These are phyloP conservation scores for Phymastichus coffea DNA, from an alignment of 1,140 invertebrate species.

Conservation along the genomic window DNA sequence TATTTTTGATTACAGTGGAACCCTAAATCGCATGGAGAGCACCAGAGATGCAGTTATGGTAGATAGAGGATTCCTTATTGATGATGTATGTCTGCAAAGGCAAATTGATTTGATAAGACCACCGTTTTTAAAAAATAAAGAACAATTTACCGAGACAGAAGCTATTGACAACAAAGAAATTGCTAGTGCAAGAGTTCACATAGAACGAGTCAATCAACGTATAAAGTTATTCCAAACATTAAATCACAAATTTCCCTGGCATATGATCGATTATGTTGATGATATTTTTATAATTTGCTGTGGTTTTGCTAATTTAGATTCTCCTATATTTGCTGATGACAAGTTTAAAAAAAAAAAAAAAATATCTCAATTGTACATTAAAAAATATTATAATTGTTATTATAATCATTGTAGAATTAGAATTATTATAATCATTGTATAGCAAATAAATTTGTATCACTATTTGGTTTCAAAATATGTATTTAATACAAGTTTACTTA, in stretches of 20 bases:
- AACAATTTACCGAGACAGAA: constrained; percentile 10
- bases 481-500: background rate
- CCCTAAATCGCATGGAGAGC: constrained; percentile 24
- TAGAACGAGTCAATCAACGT: constrained; percentile 21
- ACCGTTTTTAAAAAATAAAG: constrained; percentile 12
- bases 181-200: constrained; percentile 15
- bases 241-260: background rate
- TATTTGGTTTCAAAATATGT: background rate
- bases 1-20: constrained; percentile 33
- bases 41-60: constrained; percentile 22
- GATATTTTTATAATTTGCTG: constrained; percentile 21
- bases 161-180: constrained; percentile 1
- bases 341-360: constrained; percentile 26
- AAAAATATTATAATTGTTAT: too few species aligned
- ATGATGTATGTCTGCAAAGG: constrained; percentile 1
- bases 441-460: background rate
- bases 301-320: constrained; percentile 18
- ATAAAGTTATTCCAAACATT: constrained; percentile 18
- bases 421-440: too few species aligned
- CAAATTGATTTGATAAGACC: constrained; percentile 22
- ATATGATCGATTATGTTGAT: constrained; percentile 8
- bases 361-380: too few species aligned
- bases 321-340: constrained; percentile 26
- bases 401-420: too few species aligned
- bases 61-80: constrained; percentile 22